Evolutionary conservation across 2,797 vertebrate genomes (phyloP).

Genomic region (Cottoperca gobio): DNA sequence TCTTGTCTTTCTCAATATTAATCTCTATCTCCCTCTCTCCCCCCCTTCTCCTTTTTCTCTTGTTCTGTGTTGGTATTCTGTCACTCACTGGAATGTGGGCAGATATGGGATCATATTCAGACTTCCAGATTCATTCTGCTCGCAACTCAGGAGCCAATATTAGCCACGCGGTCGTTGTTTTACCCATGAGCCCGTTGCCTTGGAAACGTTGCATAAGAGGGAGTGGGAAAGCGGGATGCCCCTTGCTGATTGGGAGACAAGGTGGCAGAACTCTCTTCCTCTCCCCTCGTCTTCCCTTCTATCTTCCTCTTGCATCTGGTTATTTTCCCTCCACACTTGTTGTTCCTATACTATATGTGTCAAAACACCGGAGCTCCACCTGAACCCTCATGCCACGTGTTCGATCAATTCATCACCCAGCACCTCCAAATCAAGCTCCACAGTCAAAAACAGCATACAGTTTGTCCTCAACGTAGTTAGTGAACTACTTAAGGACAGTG

Average conservation of each 20-base stretch:
- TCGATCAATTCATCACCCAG: conserved; percentile 44
- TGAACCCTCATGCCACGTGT: conserved; percentile 55
- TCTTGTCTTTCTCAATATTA: conserved; percentile 25
- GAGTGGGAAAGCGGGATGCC: conserved; percentile 83
- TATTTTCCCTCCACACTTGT: conserved; percentile 25
- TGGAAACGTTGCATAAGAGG: conserved; percentile 87
- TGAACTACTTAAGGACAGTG: conserved; percentile 61
- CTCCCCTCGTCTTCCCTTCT: conserved; percentile 36
- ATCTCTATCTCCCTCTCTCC: conserved; percentile 36
- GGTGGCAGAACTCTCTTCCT: conserved; percentile 77
- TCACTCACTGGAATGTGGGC: conserved; percentile 74
- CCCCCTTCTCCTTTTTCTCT: conserved; percentile 34
- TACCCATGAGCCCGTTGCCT: conserved; percentile 87
- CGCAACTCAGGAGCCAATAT: conserved; percentile 84
- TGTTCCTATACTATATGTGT: conserved; percentile 51
- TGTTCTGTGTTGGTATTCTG: conserved; percentile 60
- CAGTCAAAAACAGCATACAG: conserved; percentile 43
- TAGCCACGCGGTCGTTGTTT: conserved; percentile 84
- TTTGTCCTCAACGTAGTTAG: conserved; percentile 53
- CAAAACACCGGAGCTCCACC: conserved; percentile 46
- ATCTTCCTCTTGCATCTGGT: conserved; percentile 38
- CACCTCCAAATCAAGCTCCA: conserved; percentile 40
- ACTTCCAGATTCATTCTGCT: conserved; percentile 82
- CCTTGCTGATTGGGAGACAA: conserved; percentile 86
- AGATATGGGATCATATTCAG: conserved; percentile 82